Conservation (phyloP, 1,140 invertebrate genomes). For the Doryteuthis pealeii region DNA sequence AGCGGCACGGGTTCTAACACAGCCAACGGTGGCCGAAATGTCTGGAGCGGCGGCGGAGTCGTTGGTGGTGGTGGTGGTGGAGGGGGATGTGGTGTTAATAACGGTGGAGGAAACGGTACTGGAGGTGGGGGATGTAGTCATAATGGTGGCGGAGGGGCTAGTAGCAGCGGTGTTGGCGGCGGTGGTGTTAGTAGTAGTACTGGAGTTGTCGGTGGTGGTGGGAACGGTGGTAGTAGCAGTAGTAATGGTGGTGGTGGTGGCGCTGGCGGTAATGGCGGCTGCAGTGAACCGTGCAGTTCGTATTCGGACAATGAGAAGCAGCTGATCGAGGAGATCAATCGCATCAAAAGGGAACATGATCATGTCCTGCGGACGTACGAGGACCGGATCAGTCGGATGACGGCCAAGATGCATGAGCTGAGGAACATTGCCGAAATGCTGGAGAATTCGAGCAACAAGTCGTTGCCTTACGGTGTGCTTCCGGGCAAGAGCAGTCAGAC, state of each 20-base stretch:
- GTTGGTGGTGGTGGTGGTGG: too few species aligned
- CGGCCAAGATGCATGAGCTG: slow-evolving; percentile 57
- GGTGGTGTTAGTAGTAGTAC: neutral
- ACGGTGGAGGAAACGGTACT: too few species aligned
- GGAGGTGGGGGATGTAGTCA: neutral
- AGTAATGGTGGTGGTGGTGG: slow-evolving; percentile 12
- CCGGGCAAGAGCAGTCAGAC: slow-evolving; percentile 25
- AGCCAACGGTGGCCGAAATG: too few species aligned
- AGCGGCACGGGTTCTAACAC: too few species aligned
- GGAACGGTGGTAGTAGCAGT: slow-evolving; percentile 5
- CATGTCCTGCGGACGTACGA: slow-evolving; percentile 49
- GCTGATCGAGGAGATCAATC: slow-evolving; percentile 56
- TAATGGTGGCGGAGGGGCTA: neutral
- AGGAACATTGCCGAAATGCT: slow-evolving; percentile 54
- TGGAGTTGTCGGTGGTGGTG: neutral
- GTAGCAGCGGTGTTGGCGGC: slow-evolving; percentile 18
- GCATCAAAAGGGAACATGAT: slow-evolving; percentile 54
- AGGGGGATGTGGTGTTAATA: too few species aligned
- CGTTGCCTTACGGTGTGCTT: slow-evolving; percentile 46
- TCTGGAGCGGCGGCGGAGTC: too few species aligned
- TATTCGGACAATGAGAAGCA: slow-evolving; percentile 58
- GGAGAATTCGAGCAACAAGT: slow-evolving; percentile 53
- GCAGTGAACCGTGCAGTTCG: slow-evolving; percentile 30
- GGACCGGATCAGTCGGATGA: slow-evolving; percentile 53
- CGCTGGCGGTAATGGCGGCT: slow-evolving; percentile 26